A percentile compares a stretch with the other conserved stretches of the same genome.
Evolutionary conservation across 2,113 vertebrate species (phyloP).

Genomic region (Bungarus multicinctus): DNA sequence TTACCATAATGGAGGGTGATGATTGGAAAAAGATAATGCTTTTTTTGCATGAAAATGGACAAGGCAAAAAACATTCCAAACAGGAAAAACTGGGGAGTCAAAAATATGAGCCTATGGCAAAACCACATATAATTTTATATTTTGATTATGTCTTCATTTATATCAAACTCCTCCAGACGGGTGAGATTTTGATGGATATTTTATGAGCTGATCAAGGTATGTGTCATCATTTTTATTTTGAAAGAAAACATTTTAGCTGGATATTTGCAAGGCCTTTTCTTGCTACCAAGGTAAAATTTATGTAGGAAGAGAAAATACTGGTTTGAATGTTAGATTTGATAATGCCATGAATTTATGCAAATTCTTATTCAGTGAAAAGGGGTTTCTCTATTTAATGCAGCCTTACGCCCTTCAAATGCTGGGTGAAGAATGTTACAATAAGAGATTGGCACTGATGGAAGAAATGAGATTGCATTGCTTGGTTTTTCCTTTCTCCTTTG

Average conservation of each 20-base stretch:
- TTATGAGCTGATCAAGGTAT: constrained; percentile 28
- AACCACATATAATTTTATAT: constrained; percentile 9
- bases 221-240: constrained; percentile 6
- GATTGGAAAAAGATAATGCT: constrained; percentile 39
- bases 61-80: constrained; percentile 49
- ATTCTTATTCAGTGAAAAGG: neutral
- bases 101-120: constrained; percentile 39
- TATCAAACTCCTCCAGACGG: constrained; percentile 24
- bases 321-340: constrained; percentile 8
- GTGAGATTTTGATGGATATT: constrained; percentile 31
- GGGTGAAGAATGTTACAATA: neutral
- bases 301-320: constrained; percentile 27
- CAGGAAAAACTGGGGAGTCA: constrained; percentile 43
- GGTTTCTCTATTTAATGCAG: neutral
- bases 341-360: neutral
- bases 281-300: constrained; percentile 30
- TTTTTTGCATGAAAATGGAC: constrained; percentile 40
- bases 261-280: constrained; percentile 27
- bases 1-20: constrained; percentile 14
- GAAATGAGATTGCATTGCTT: neutral
- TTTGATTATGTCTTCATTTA: constrained; percentile 53
- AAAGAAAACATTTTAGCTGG: constrained; percentile 27
- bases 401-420: neutral
- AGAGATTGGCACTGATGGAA: neutral
- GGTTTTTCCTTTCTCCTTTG: neutral